Conservation (phyloP, 2,113 vertebrate species). For the Anolis sagrei region DNA sequence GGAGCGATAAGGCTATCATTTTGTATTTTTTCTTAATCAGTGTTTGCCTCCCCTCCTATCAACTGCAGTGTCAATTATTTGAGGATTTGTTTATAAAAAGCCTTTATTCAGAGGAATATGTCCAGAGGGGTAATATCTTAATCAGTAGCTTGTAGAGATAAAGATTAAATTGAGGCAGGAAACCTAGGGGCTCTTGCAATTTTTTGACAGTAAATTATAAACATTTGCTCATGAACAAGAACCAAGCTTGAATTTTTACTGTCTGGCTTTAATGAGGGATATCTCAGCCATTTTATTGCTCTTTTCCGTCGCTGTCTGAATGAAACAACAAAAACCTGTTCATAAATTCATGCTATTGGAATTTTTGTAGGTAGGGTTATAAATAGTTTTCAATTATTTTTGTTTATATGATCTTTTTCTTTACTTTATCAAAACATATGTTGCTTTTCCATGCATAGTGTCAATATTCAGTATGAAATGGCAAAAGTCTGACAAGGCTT, state of each 20-base stretch:
- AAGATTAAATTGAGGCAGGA: constrained; percentile 62
- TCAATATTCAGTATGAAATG: not conserved
- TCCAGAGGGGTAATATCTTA: constrained; percentile 63
- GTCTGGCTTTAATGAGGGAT: constrained; percentile 55
- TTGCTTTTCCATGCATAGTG: not conserved
- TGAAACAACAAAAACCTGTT: constrained; percentile 44
- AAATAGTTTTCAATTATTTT: constrained; percentile 23
- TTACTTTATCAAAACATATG: constrained; percentile 28
- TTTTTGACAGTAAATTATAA: constrained; percentile 73
- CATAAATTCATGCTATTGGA: constrained; percentile 32
- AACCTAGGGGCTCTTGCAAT: constrained; percentile 57
- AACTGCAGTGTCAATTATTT: constrained; percentile 47
- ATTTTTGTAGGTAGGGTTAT: constrained; percentile 1
- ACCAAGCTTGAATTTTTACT: constrained; percentile 67
- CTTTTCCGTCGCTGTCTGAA: constrained; percentile 54
- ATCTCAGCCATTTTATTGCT: constrained; percentile 57
- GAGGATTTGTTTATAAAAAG: constrained; percentile 47
- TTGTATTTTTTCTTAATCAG: constrained; percentile 54
- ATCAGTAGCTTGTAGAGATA: constrained; percentile 58
- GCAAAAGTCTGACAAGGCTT: no score
- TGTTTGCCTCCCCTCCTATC: constrained; percentile 47
- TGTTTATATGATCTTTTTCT: constrained; percentile 2
- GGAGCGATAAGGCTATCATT: not conserved
- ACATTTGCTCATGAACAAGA: constrained; percentile 65
- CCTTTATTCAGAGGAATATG: constrained; percentile 66